Base-by-base conservation (phyloP, 2,888 invertebrate species). In the Hemistola chrysoprasaria region DNA sequence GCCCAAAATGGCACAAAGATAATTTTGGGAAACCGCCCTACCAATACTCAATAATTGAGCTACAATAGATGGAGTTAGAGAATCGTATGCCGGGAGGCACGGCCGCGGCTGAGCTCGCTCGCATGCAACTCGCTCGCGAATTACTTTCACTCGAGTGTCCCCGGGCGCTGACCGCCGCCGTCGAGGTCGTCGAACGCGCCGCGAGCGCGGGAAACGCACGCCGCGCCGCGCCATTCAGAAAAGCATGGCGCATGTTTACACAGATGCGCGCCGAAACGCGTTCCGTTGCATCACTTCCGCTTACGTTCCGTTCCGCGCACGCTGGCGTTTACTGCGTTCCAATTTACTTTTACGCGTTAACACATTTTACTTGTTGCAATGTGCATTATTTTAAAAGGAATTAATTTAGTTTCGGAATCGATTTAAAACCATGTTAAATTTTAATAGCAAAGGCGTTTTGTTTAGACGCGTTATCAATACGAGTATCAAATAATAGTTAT, bases 121-220 rank as follows among this genome's bases (percentile, higher is more conserved):
- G 84, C 80, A 67, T 71, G 83, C 80, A 78, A 78, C 47, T 76
- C 69, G 78, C 56, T 83, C 79, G 86, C 86, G 84, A 87, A 87
- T 86, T 86, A 88, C 88, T 88, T 88, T 88, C 88, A 87, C 88
- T 88, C 75, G 72, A 72, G 78, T 84, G 80, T 84, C 84, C 84
- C 78, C 84, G 85, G 75, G 76, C 76, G 85, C 73, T 83, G 83
- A 83, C 84, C 84, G 83, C 68, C 48, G 45, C 36, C 58, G 71
- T 67, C 69, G 76, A 79, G 87, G 78, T 84, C 86, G 84, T 67
- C 83, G 87, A 34, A 25, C 43, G 43, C 43, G 59, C 80, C 82
- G 77, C 72, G 72, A 73, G 80, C 83, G 84, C 85, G 83, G 83
- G 83, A 84, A 83, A 80, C 80, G 76, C 78, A 39, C 63, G 60